Evolutionary conservation across 2,797 vertebrate species (phyloP), one percentile per base, ranked within the genome.

Genomic region (Hemitrygon akajei): DNA sequence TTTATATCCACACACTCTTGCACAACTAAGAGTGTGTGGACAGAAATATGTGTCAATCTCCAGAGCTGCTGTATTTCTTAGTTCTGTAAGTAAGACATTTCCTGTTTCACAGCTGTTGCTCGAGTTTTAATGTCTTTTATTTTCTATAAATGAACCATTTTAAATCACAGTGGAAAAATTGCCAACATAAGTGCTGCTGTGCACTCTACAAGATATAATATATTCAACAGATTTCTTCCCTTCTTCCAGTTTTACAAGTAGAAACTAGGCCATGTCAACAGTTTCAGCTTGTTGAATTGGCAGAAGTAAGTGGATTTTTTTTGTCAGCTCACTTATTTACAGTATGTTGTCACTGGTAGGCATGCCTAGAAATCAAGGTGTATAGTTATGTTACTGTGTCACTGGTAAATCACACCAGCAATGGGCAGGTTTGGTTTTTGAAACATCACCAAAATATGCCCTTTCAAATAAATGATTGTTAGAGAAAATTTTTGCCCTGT

Each of bases 101-200:
- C 94, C 86, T 84, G 94, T 89, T 63, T 95, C 89, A 40, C 93
- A 95, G 40, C 30, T 94, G 94, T 93, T 37, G 94, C 95, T 94
- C 47, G 69, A 58, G 27, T 87, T 82, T 94, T 94, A 81, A 95
- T 95, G 94, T 93, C 71, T 93, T n/a, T 82, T 60, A 20, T 89
- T 56, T 84, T 94, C 84, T 73, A 94, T 77, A 94, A 89, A 37
- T 81, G 79, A 40, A 69, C 34, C 79, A 40, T 81, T 93, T 93
- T 93, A 56, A 80, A 94, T 63, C 60, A 63, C 56, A 87, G 40
- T 94, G 81, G 81, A 58, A 75, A 76, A 76, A 47, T 47, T 73
- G 63, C 86, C 69, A 91, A 25, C 84, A 87, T 69, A 60, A 76
- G 40, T 76, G 91, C 69, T 75, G 69, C 40, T 93, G 71, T 76